Evolutionary conservation across 2,797 vertebrate genomes (phyloP).

Genomic region (Enteromius paludinosus): DNA sequence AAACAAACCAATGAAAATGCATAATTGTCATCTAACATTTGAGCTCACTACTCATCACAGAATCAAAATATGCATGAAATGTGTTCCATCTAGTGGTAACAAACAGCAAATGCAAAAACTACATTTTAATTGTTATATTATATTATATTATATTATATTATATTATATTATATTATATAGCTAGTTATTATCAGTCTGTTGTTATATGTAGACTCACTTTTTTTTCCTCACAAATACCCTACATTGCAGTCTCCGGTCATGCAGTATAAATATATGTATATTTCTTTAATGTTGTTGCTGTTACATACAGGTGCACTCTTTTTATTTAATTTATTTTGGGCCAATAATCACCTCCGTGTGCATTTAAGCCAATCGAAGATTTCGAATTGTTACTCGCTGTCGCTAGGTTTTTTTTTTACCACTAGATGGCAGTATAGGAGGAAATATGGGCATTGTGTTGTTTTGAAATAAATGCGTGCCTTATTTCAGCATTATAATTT

Average conservation of each 20-base stretch:
- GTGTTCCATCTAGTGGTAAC: conserved; percentile 5
- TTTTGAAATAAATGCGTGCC: neutral
- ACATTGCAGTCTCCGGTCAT: neutral
- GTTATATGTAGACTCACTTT: neutral
- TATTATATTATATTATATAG: neutral
- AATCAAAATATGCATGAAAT: neutral
- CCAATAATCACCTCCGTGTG: neutral
- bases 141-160: neutral
- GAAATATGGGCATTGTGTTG: neutral
- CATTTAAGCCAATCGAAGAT: neutral
- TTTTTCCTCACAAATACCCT: neutral
- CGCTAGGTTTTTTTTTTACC: neutral
- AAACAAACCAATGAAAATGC: neutral
- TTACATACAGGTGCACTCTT: neutral
- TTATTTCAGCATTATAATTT: neutral
- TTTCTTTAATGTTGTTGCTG: neutral
- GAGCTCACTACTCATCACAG: neutral
- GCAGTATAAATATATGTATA: neutral
- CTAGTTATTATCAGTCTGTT: neutral
- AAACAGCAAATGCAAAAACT: neutral
- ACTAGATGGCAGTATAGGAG: conserved; percentile 39
- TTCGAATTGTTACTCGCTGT: neutral
- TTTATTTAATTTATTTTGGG: neutral
- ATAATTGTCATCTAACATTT: neutral
- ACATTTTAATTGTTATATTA: neutral